Conservation (phyloP, 64 coral and sea anemone species). For the Catalaphyllia jardinei region DNA sequence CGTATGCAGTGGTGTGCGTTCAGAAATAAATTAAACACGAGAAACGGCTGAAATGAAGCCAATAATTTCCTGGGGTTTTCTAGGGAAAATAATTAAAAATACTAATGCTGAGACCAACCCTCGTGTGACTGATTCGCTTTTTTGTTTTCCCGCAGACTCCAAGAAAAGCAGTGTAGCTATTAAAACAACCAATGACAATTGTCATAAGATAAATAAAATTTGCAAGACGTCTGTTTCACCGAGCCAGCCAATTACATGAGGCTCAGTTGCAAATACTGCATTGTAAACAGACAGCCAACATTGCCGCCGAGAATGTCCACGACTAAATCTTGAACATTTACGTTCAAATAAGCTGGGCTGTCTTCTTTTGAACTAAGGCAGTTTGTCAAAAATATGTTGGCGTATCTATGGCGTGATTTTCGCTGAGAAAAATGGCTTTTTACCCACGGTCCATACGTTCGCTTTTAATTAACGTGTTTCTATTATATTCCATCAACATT, state of each 20-base stretch:
- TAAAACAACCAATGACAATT: background rate
- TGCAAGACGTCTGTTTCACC: background rate
- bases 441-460: background rate
- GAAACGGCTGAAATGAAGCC: background rate
- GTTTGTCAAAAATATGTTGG: background rate
- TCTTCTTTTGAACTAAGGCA: background rate
- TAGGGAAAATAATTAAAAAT: background rate
- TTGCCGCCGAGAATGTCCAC: background rate
- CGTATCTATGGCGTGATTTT: background rate
- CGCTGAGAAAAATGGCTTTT: background rate
- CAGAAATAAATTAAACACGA: background rate
- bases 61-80: background rate
- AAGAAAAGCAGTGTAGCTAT: background rate
- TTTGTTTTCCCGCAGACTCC: background rate
- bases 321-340: background rate
- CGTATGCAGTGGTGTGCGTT: background rate
- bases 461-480: background rate
- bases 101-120: background rate
- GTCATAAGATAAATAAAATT: constrained; percentile 6
- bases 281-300: background rate
- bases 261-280: background rate
- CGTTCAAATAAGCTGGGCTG: background rate
- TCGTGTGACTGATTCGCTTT: background rate
- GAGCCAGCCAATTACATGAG: background rate
- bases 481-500: background rate